A percentile compares a stretch with the other conserved stretches of the same genome.
These are phyloP conservation scores for Chalcosyrphus nemorum DNA, from an alignment of 2,888 invertebrate genomes.

Conservation along the genomic window DNA sequence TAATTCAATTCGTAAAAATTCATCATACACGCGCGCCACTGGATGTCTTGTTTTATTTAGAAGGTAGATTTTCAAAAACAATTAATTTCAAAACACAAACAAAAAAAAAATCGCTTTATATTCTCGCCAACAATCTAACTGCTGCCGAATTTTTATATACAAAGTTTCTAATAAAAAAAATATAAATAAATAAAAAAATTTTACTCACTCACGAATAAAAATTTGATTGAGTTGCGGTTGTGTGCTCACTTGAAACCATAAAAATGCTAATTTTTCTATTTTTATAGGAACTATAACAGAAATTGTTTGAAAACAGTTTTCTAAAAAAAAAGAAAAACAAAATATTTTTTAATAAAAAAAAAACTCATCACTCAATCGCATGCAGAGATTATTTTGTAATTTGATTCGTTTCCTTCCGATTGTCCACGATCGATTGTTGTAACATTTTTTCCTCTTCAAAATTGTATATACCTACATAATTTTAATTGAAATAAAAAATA, in stretches of 20 bases:
- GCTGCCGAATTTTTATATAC: slow-evolving; percentile 60
- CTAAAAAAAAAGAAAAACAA: too few relatives aligned
- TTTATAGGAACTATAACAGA: slow-evolving; percentile 64
- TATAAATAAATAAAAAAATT: slow-evolving; percentile 14
- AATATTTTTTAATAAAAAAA: slow-evolving; percentile 36
- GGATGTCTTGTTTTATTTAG: slow-evolving; percentile 61
- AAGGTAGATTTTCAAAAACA: slow-evolving; percentile 56
- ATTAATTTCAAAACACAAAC: slow-evolving; percentile 10
- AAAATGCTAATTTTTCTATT: slow-evolving; percentile 60
- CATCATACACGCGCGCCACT: slow-evolving; percentile 57
- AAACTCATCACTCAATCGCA: slow-evolving; percentile 56
- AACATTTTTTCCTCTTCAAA: slow-evolving; percentile 42
- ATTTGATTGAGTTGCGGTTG: slow-evolving; percentile 21
- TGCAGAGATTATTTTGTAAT: slow-evolving; percentile 67
- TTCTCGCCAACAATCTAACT: slow-evolving; percentile 60
- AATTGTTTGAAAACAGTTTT: slow-evolving; percentile 29
- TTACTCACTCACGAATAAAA: background rate
- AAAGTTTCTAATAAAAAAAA: slow-evolving; percentile 40
- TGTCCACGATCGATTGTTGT: slow-evolving; percentile 11
- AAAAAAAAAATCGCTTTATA: slow-evolving; percentile 38
- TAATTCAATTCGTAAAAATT: slow-evolving; percentile 39
- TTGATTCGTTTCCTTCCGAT: slow-evolving; percentile 22
- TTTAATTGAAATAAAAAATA: slow-evolving; percentile 32
- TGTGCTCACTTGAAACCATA: slow-evolving; percentile 7
- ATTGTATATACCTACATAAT: slow-evolving; percentile 58